Evolutionary conservation across 2,113 vertebrate genomes (phyloP).

Genomic region (Benitochromis conjunctus): DNA sequence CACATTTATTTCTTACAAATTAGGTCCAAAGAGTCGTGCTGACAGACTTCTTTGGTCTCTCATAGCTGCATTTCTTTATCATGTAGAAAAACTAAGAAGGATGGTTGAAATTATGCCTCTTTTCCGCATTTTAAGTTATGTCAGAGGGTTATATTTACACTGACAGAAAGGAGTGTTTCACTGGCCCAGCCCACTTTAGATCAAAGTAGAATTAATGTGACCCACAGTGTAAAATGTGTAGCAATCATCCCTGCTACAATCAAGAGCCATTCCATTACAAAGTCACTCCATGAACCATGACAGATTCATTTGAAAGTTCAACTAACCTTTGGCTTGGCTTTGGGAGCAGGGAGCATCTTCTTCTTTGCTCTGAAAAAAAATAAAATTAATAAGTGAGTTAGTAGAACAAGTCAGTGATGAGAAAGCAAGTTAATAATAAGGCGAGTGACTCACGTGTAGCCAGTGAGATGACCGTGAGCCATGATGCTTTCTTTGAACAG

Average conservation of each 20-base stretch:
- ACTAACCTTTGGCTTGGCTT: conserved; percentile 85
- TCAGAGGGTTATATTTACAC: neutral
- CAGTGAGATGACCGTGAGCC: conserved; percentile 93
- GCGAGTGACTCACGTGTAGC: conserved; percentile 86
- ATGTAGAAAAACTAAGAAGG: neutral
- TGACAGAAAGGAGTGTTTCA: neutral
- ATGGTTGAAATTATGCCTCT: neutral
- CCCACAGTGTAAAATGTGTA: neutral
- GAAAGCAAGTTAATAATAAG: neutral
- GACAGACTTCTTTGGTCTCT: neutral
- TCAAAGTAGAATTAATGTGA: neutral
- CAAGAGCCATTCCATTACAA: neutral
- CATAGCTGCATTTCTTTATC: neutral
- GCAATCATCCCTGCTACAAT: neutral
- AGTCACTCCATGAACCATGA: rapidly evolving
- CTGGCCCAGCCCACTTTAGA: neutral
- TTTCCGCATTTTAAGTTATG: neutral
- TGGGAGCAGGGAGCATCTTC: conserved; percentile 85
- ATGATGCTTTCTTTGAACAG: conserved; percentile 95
- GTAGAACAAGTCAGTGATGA: neutral
- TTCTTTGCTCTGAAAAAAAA: conserved; percentile 85
- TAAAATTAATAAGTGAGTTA: neutral
- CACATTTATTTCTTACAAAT: neutral
- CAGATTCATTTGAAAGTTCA: neutral
- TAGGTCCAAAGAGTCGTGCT: neutral